Conservation (phyloP, 35 echinoderm and acorn worm genomes). For the Eucidaris tribuloides region DNA sequence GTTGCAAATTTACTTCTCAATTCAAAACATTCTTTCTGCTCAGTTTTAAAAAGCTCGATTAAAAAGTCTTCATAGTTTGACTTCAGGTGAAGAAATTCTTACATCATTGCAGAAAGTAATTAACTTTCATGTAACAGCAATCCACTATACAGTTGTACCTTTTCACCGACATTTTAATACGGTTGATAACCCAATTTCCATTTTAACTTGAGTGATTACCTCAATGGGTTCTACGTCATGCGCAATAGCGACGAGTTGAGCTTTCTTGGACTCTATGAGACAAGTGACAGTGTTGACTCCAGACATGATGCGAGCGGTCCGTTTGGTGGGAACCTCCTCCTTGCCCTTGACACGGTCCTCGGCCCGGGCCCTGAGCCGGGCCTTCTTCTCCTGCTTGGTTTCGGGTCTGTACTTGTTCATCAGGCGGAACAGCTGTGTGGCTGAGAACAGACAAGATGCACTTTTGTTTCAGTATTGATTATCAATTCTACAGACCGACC, state of each 20-base stretch:
- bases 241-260: conserved; percentile 94
- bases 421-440: conserved; percentile 90
- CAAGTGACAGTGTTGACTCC: conserved; percentile 90
- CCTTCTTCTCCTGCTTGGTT: conserved; percentile 91
- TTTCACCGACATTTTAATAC: no score
- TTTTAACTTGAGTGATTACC: conserved; percentile 61
- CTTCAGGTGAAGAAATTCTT: conserved; percentile 93
- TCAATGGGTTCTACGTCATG: conserved; percentile 98
- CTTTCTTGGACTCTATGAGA: conserved; percentile 94
- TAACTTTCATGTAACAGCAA: no score
- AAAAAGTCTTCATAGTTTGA: conserved; percentile 44
- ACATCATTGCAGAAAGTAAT: conserved; percentile 93
- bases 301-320: conserved; percentile 67
- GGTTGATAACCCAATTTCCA: no score
- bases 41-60: conserved; percentile 94
- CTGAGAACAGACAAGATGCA: no score
- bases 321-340: conserved; percentile 89
- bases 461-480: no score
- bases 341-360: conserved; percentile 88
- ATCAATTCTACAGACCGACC: no score
- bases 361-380: conserved; percentile 87
- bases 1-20: no score
- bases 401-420: conserved; percentile 94
- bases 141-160: no score
- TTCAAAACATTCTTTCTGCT: conserved; percentile 50